Base-by-base conservation (phyloP, 2,113 vertebrate genomes). In the Tenebrosternarchus preto region DNA sequence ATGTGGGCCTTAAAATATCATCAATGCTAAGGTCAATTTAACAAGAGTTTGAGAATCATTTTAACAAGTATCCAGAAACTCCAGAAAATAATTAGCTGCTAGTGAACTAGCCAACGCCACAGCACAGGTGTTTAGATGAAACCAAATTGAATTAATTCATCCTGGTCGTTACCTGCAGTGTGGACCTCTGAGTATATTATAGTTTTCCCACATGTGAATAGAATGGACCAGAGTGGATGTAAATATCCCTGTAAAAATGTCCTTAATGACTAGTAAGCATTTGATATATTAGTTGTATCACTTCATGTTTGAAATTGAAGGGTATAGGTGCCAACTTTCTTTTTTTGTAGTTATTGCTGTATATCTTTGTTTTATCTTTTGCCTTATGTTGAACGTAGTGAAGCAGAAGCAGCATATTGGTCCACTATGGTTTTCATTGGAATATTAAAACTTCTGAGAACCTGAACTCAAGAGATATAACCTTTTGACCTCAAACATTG, bases 111-210 rank as follows among this genome's bases (percentile, higher is more conserved):
- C 22, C 60, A 59, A 39, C 0, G 3, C n/a, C 12, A 39, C n/a
- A 55, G 24, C 3, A 12, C 25, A 39, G 70, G 33, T 59, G 5
- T 20, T 22, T 16, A 17, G 11, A 31, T 17, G 39, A n/a, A 39
- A 16, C 43, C 9, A 68, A 68, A 80, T 80, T 80, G 16, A 74
- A 80, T 80, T 80, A 22, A 74, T 74, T 80, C 53, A 66, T 29
- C 20, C n/a, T 11, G 71, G 79, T 46, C 79, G 67, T 7, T 68
- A 7, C 29, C 56, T 36, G 29, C 11, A 22, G 4, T 29, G 2
- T 11, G 68, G 79, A 15, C 31, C 33, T 59, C 36, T 68, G 71
- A 29, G 50, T 22, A 68, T 43, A 64, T 6, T 7, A 19, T 22
- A 12, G 20, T 33, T 73, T 31, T 33, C 19, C 50, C 78, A 66